Conservation (phyloP, 2,797 vertebrate genomes). For the Sebastes flavidus region DNA sequence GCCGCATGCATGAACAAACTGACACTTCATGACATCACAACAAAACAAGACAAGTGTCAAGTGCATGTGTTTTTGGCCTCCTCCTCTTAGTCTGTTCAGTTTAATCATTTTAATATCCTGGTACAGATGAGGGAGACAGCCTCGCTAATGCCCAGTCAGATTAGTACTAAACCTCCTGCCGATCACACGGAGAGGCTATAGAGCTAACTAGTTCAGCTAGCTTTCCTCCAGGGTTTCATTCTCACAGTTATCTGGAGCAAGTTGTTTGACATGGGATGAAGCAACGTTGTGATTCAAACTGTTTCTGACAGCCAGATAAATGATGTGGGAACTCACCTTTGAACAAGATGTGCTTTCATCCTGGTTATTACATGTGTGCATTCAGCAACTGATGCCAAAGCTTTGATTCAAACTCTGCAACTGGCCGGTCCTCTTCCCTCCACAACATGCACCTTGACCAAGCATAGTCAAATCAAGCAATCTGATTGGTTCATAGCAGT, state of each 20-base stretch:
- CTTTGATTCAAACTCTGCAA: no score
- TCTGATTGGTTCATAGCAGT: no score
- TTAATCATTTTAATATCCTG: conserved; percentile 23
- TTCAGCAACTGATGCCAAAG: no score
- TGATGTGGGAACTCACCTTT: not conserved
- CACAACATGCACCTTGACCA: no score
- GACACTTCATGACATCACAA: not conserved
- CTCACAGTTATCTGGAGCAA: not conserved
- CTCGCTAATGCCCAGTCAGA: conserved; percentile 30
- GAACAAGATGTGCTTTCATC: not conserved
- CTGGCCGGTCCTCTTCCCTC: no score
- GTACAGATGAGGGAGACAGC: conserved; percentile 8
- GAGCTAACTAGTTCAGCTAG: conserved; percentile 1
- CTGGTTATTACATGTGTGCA: not conserved
- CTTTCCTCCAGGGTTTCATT: not conserved
- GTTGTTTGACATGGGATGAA: not conserved
- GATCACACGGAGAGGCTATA: not conserved
- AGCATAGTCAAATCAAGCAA: no score
- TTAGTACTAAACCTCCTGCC: conserved; percentile 30
- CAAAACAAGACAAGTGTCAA: not conserved
- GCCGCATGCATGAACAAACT: not conserved
- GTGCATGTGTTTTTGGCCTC: not conserved
- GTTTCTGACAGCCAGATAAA: conserved; percentile 2
- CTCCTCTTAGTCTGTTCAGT: conserved; percentile 1
- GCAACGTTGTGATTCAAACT: not conserved